These are phyloP conservation scores for Tamandua tetradactyla DNA, from an alignment of 2,797 vertebrate species.

Conservation along the genomic window DNA sequence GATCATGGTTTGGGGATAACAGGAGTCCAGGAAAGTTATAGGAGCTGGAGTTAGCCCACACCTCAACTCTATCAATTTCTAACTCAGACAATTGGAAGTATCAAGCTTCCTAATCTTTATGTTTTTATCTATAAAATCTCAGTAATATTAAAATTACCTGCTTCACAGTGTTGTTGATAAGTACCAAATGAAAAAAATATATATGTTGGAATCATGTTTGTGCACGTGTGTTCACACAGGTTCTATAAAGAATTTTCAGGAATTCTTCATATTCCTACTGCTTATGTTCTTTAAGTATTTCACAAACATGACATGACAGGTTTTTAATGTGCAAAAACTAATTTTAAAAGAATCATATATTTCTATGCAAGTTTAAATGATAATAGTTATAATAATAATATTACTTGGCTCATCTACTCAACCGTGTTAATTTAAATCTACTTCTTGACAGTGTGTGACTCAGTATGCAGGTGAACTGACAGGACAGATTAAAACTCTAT, in stretches of 20 bases:
- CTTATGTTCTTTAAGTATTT: background rate
- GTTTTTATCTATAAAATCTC: background rate
- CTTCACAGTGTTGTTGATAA: background rate
- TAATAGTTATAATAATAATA: background rate
- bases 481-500: constrained; percentile 3
- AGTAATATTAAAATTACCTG: constrained; percentile 1
- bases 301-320: background rate
- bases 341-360: background rate
- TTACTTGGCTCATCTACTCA: background rate
- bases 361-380: background rate
- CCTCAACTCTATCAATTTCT: background rate
- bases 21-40: background rate
- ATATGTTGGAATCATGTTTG: background rate
- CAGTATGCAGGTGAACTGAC: background rate
- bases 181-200: background rate
- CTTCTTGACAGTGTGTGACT: background rate
- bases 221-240: background rate
- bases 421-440: constrained; percentile 14
- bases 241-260: too few species aligned
- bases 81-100: background rate
- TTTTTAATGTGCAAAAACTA: constrained; percentile 6
- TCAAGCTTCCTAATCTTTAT: background rate
- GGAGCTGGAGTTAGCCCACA: background rate
- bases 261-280: background rate
- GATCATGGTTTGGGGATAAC: background rate